phyloP scores from a whole-genome alignment of 1,140 invertebrate species.

The Phthorimaea operculella region DNA sequence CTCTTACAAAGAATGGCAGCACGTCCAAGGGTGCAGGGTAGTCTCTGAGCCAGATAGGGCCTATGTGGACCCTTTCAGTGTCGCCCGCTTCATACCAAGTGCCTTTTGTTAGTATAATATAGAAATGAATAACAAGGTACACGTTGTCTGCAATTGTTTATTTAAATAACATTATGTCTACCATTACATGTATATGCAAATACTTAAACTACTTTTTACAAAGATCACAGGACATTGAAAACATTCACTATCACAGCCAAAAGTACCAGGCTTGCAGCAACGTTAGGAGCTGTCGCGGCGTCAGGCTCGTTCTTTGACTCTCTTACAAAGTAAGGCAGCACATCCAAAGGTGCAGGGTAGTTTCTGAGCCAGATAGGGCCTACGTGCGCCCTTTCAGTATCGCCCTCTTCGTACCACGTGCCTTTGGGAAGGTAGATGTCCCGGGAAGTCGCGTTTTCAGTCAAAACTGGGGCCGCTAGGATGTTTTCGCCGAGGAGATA shows the following conservation, averaged over 20 bases:
- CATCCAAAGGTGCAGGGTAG: slow-evolving; percentile 74
- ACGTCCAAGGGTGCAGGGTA: slow-evolving; percentile 75
- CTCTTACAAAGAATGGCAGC: slow-evolving; percentile 73
- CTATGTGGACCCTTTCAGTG: slow-evolving; percentile 55
- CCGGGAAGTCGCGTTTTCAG: slow-evolving; percentile 71
- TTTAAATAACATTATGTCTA: no score
- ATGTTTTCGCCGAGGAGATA: slow-evolving; percentile 85
- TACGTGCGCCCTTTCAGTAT: slow-evolving; percentile 45
- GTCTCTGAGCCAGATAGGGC: slow-evolving; percentile 73
- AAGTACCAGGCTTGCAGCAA: slow-evolving; percentile 20
- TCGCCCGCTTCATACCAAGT: slow-evolving; percentile 72
- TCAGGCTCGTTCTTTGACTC: slow-evolving; percentile 14
- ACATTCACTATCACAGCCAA: slow-evolving; percentile 20
- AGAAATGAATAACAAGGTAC: no score
- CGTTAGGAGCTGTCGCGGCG: slow-evolving; percentile 7
- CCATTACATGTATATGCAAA: no score
- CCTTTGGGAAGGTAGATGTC: slow-evolving; percentile 84
- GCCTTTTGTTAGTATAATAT: no score
- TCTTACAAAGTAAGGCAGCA: slow-evolving; percentile 73
- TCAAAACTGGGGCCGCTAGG: slow-evolving; percentile 86
- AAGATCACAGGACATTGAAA: slow-evolving; percentile 7
- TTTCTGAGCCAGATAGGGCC: slow-evolving; percentile 75
- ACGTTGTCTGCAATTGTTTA: no score
- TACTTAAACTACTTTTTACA: no score
- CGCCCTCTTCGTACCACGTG: slow-evolving; percentile 71